Conservation (phyloP, 2,888 invertebrate species). For the Eupsilia transversa region DNA sequence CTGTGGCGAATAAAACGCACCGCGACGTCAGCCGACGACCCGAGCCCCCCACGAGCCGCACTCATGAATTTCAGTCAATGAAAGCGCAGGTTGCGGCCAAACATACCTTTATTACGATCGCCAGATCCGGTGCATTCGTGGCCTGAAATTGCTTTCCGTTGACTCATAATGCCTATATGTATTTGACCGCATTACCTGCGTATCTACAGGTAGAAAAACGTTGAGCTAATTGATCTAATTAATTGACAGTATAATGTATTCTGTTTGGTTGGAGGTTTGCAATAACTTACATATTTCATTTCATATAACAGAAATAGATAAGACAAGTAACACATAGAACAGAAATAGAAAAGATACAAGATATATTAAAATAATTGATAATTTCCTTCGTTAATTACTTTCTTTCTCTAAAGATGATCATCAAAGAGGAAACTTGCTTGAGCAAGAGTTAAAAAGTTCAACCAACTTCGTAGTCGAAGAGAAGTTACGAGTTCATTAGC, state of each 20-base stretch:
- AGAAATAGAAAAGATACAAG: background rate
- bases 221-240: conserved; percentile 57
- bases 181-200: conserved; percentile 59
- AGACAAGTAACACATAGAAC: background rate
- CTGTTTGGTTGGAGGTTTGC: conserved; percentile 28
- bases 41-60: conserved; percentile 62
- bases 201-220: conserved; percentile 48
- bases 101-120: conserved; percentile 61
- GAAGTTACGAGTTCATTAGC: conserved; percentile 45
- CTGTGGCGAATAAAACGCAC: conserved; percentile 76
- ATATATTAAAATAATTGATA: conserved; percentile 1
- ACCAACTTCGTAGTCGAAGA: conserved; percentile 23
- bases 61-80: conserved; percentile 75
- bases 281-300: conserved; percentile 41
- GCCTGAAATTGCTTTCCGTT: conserved; percentile 60
- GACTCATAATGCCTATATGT: conserved; percentile 55
- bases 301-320: background rate
- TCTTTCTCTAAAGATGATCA: conserved; percentile 20
- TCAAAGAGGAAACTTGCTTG: conserved; percentile 38
- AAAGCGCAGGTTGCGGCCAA: conserved; percentile 65
- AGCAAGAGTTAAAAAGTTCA: conserved; percentile 44
- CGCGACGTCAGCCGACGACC: conserved; percentile 68
- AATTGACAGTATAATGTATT: conserved; percentile 35
- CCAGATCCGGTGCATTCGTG: conserved; percentile 59
- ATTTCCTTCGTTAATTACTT: conserved; percentile 23